Conservation (phyloP, 2,797 vertebrate genomes). For the Sebastes oblongus region DNA sequence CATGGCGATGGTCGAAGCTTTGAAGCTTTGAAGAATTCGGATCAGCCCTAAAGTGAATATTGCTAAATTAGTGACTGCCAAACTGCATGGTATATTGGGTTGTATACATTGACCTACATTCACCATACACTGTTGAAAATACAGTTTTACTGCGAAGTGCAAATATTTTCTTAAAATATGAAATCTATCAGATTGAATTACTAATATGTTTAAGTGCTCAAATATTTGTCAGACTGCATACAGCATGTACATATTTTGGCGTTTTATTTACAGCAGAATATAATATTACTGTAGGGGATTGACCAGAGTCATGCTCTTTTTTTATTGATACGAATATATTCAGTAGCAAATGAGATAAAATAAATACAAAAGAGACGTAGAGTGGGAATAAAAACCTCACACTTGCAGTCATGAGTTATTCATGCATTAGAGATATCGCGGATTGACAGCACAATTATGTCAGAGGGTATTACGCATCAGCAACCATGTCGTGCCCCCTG, state of each 20-base stretch:
- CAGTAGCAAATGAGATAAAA: constrained; percentile 38
- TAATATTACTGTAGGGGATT: constrained; percentile 2
- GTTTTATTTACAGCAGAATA: constrained; percentile 2
- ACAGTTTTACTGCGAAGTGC: background rate
- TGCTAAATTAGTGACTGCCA: background rate
- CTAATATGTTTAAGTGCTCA: background rate
- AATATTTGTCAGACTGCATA: background rate
- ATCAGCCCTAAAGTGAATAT: background rate
- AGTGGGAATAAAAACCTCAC: constrained; percentile 31
- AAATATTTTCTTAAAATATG: background rate
- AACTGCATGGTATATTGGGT: background rate
- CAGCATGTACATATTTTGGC: background rate
- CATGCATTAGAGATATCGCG: constrained; percentile 56
- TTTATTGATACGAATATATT: constrained; percentile 15
- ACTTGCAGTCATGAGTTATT: constrained; percentile 60
- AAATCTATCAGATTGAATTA: background rate
- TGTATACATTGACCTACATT: background rate
- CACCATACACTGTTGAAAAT: background rate
- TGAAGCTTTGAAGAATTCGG: fast-evolving
- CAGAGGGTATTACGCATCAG: constrained; percentile 58
- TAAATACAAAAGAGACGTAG: constrained; percentile 17
- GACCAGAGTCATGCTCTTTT: constrained; percentile 10
- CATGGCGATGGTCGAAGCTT: too few relatives aligned
- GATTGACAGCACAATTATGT: constrained; percentile 66
- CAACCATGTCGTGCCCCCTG: constrained; percentile 47